Evolutionary conservation across 2,797 vertebrate species (phyloP).

Genomic region (Pogoniulus pusillus): DNA sequence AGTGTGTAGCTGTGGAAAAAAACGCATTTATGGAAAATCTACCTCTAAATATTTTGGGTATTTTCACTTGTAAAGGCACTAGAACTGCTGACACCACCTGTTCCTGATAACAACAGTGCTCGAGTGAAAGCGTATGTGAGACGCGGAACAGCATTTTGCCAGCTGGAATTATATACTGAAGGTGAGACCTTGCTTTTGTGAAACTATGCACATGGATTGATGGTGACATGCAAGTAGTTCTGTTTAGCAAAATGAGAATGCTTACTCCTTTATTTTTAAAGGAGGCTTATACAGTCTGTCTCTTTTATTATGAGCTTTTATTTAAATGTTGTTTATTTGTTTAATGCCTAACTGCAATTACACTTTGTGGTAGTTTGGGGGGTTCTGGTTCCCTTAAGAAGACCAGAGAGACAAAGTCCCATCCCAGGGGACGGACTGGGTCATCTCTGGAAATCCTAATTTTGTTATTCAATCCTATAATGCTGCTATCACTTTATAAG

Average conservation of each 20-base stretch:
- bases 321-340: background rate
- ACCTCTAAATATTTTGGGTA: background rate
- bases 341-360: background rate
- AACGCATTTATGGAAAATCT: background rate
- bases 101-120: slow-evolving; percentile 83
- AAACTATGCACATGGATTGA: background rate
- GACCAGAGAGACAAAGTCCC: too few species aligned
- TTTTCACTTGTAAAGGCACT: slow-evolving; percentile 81
- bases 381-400: too few species aligned
- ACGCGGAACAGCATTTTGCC: slow-evolving; percentile 90
- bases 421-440: too few species aligned
- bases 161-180: slow-evolving; percentile 89
- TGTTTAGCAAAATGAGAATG: background rate
- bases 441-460: too few species aligned
- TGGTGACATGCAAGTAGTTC: background rate
- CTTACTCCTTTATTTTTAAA: background rate
- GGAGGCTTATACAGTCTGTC: background rate
- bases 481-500: too few species aligned
- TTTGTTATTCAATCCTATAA: too few species aligned
- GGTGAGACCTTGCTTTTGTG: slow-evolving; percentile 73
- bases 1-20: background rate
- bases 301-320: background rate
- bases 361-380: background rate
- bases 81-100: slow-evolving; percentile 87
- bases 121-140: slow-evolving; percentile 87